Evolutionary conservation across 30 jellyfish, hydroid and myxozoan species (phyloP), one percentile per base, ranked within the genome.

Genomic region (Euphysa ruthae): DNA sequence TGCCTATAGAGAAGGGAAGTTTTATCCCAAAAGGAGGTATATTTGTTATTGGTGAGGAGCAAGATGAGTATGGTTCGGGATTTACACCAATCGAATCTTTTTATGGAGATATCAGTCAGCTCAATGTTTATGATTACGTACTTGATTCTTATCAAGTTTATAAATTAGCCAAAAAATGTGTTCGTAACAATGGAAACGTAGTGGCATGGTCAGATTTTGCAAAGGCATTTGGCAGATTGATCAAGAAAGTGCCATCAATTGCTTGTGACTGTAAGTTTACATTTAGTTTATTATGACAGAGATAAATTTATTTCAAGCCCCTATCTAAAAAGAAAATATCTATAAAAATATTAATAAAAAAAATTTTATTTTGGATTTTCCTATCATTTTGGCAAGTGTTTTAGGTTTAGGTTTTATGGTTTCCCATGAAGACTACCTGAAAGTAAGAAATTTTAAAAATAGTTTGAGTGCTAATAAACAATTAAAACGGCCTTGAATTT

Each of bases 161-260:
- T 58, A 93, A 85, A 32, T 60, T 85, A 34, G 81, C 96, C 20
- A 70, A 21, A 63, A 58, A 83, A 0, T 77, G 93, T 42, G 34
- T 55, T 29, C 93, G 68, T 44, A 82, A 79, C 6, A 32, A 65
- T 2, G 96, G 96, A 6, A 85, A 85, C 69, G 94, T 79, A 14
- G 79, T 85, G 33, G 96, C 96, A 6, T 85, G 96, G 96, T 71
- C 86, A 10, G 96, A 85, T 51, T 85, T 85, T 71, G 51, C 91
- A 23, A 71, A 63, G 29, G 56, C 58, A 46, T 72, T 46, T 71
- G 96, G 94, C 14, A 61, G 72, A 35, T 71, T 77, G 31, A 20
- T 71, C 8, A 71, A 73, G 23, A 85, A 85, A 30, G 42, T 61
- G 35, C 94, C 96, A 1, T 85, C 96, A 4, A 68, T 85, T 16